Percentiles rank a stretch among this genome's conserved stretches.
Conservation (phyloP, 2,888 invertebrate species). For the Lissocephala sabroskyi region DNA sequence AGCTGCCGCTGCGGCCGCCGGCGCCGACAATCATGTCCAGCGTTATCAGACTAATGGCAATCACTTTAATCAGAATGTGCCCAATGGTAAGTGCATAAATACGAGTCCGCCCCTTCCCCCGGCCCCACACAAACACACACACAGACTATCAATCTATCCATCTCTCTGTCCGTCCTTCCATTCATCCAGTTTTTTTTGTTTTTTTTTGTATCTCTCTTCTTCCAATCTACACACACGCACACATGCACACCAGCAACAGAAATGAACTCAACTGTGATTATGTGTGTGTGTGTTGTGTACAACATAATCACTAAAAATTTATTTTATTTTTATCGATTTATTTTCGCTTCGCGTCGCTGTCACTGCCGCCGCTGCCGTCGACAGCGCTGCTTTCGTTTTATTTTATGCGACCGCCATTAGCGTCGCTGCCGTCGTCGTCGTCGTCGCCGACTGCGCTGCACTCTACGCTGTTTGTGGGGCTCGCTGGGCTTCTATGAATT, state of each 20-base stretch:
- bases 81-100: conserved; percentile 69
- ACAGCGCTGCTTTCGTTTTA: conserved; percentile 28
- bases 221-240: too few relatives aligned
- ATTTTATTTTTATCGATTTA: conserved; percentile 64
- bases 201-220: too few relatives aligned
- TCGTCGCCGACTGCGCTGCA: conserved; percentile 30
- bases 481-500: conserved; percentile 35
- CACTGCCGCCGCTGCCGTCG: conserved; percentile 19
- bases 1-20: conserved; percentile 49
- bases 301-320: conserved; percentile 64
- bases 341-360: conserved; percentile 46
- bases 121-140: conserved; percentile 8
- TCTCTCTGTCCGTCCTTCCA: too few relatives aligned
- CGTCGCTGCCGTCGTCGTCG: too few relatives aligned
- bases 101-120: too few relatives aligned
- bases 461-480: too few relatives aligned
- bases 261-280: not conserved
- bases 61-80: conserved; percentile 72
- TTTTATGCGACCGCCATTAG: conserved; percentile 22
- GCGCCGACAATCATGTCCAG: conserved; percentile 70
- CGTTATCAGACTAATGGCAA: conserved; percentile 73
- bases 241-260: too few relatives aligned
- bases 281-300: conserved; percentile 29
- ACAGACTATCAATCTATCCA: too few relatives aligned
- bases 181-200: too few relatives aligned